These are phyloP conservation scores for Drosophila austrosaltans DNA, from an alignment of 2,888 invertebrate genomes.

Conservation along the genomic window DNA sequence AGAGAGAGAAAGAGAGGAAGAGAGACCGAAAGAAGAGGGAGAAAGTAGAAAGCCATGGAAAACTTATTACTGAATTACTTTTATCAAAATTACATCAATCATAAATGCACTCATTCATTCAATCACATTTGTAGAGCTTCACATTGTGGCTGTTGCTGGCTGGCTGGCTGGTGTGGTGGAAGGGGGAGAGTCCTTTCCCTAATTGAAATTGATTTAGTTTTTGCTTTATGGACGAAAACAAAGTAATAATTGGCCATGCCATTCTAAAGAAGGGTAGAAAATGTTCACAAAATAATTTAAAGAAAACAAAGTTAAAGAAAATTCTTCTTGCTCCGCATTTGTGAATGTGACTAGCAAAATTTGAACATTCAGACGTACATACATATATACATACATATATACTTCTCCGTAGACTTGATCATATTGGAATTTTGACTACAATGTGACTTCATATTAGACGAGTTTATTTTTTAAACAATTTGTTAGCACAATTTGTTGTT, in stretches of 20 bases:
- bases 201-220: slow-evolving; percentile 73
- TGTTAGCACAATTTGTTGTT: too few species aligned
- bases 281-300: background rate
- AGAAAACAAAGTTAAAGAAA: background rate
- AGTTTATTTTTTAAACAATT: too few species aligned
- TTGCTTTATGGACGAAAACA: background rate
- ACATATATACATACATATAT: too few species aligned
- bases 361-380: too few species aligned
- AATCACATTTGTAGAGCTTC: slow-evolving; percentile 70
- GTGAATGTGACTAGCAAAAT: background rate
- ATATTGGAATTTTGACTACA: too few species aligned
- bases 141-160: slow-evolving; percentile 20
- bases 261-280: background rate
- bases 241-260: slow-evolving; percentile 1
- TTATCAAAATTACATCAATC: slow-evolving; percentile 78
- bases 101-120: slow-evolving; percentile 72
- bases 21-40: slow-evolving; percentile 39
- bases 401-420: too few species aligned
- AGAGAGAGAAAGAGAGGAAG: background rate
- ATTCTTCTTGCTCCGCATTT: background rate
- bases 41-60: slow-evolving; percentile 13
- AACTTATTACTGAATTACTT: slow-evolving; percentile 57
- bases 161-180: background rate
- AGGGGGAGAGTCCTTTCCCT: slow-evolving; percentile 65
- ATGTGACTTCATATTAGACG: too few species aligned